Conservation (phyloP, 2,797 vertebrate genomes). For the Cyclopterus lumpus region DNA sequence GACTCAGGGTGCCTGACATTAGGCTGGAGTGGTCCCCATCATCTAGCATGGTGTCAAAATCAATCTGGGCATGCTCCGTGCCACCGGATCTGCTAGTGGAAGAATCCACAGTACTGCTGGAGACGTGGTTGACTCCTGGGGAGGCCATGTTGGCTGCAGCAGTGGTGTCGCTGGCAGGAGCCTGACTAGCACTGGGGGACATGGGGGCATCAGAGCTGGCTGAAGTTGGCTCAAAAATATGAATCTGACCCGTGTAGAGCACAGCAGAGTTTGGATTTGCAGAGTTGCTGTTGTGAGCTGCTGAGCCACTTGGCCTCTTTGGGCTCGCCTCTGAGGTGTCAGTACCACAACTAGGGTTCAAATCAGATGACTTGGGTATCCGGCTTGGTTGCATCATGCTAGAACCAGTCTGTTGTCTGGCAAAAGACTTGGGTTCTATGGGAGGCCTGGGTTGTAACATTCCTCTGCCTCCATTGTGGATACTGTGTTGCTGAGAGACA, state of each 20-base stretch:
- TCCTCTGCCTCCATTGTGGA: conserved; percentile 74
- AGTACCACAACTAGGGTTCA: conserved; percentile 70
- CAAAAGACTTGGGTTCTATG: conserved; percentile 81
- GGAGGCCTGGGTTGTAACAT: conserved; percentile 91
- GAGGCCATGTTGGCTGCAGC: conserved; percentile 87
- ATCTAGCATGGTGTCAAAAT: conserved; percentile 97
- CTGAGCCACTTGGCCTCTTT: conserved; percentile 78
- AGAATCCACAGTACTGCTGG: conserved; percentile 96
- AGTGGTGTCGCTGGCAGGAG: conserved; percentile 63
- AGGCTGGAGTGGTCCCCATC: conserved; percentile 97
- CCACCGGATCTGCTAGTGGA: conserved; percentile 72
- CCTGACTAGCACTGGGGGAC: conserved; percentile 79
- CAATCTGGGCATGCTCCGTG: conserved; percentile 91
- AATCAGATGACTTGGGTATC: conserved; percentile 81
- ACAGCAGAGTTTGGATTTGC: conserved; percentile 76
- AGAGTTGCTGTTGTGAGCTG: conserved; percentile 67
- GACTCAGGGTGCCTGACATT: conserved; percentile 95
- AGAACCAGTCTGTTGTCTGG: conserved; percentile 80
- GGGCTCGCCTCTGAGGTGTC: conserved; percentile 85
- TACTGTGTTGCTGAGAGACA: conserved; percentile 79
- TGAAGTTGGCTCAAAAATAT: conserved; percentile 88
- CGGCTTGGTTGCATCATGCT: conserved; percentile 81
- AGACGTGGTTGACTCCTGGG: conserved; percentile 93
- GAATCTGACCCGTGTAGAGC: conserved; percentile 92
- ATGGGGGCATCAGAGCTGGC: conserved; percentile 77